Base-by-base conservation (phyloP, 30 jellyfish, hydroid and myxozoan genomes). In the Clytia hemisphaerica region DNA sequence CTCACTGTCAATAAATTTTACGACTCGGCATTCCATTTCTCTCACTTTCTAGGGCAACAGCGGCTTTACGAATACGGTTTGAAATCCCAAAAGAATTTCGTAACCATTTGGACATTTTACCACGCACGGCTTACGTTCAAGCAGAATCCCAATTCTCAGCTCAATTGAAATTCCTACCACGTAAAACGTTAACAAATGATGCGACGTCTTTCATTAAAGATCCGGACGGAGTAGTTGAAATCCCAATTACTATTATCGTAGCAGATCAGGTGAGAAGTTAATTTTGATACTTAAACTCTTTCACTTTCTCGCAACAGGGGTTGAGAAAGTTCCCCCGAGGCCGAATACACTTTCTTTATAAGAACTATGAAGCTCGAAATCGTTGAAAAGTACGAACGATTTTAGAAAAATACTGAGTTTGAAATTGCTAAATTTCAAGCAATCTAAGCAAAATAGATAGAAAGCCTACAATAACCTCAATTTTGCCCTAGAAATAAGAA, bases 91-190 rank as follows among this genome's bases (percentile, higher is more conserved):
- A 89, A 44, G 91, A 71, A 37, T 73, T 89, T 16, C 86, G 93
- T 29, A 82, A 81, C 45, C 93, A 76, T 50, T 45, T 89, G 15
- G 98, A 89, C 47, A 60, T 89, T 4, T 49, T 89, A 66, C 98
- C 98, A 49, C 80, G 77, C 68, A 79, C 98, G 10, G 98, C 94
- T 18, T 89, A 78, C 70, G 64, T 89, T 53, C 98, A 89, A 58
- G 95, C 98, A 15, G 98, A 89, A 67, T 89, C 98, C 0, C 93
- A 81, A 66, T 82, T 89, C 72, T 89, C 98, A 9, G 98, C 93
- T 37, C 98, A 89, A 63, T 76, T 89, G 71, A 89, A 89, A 45
- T 89, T 89, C 51, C 88, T 89, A 0, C 98, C 98, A 3, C 77
- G 98, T 32, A 28, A 63, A 22, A 21, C 95, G 9, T 48, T 89